Evolutionary conservation across 2,888 invertebrate genomes (phyloP), one percentile per base, ranked within the genome.

Genomic region (Chouioia cunea): DNA sequence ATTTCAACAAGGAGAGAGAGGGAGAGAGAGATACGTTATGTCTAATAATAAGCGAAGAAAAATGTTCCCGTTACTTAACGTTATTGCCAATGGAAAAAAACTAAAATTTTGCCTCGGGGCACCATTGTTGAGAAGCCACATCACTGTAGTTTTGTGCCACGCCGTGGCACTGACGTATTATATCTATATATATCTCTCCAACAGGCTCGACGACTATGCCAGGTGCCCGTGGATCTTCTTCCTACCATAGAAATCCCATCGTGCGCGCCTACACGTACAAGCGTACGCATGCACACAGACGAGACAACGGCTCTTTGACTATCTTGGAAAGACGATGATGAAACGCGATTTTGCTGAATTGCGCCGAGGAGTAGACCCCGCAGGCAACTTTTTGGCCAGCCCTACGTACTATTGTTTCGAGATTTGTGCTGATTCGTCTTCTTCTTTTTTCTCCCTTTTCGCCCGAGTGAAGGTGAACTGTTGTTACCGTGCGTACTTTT

Each of bases 201-300:
- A 36, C 36, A 36, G 36, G 1, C 6, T 1, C 36, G 36, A 36
- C 36, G 36, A 10, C 6, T 8, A 10, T 52, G 62, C 62, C 62
- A 62, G 62, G 62, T 62, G 52, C 62, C 62, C 59, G 22, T 47
- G 47, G 23, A 47, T 59, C 59, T 59, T 58, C 58, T 18, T 20
- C 50, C 10, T 50, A 10, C 18, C 50, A 50, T 50, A 50, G 20
- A 16, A n/a, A n/a, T 15, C 48, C 48, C 6, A 16, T 4, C 48
- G 48, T 6, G 16, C 48, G 16, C 48, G 48, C 16, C 2, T 4
- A 48, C 16, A 14, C 10, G 10, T 14, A 14, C 48, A 14, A 10
- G 16, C 48, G 47, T 10, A 14, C 4, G 48, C 10, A 14, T 15
- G 16, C 48, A 48, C 48, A 48, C 48, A 48, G 4, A 6, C 15